Evolutionary conservation across 2,797 vertebrate species (phyloP).

Genomic region (Sciurus vulgaris): DNA sequence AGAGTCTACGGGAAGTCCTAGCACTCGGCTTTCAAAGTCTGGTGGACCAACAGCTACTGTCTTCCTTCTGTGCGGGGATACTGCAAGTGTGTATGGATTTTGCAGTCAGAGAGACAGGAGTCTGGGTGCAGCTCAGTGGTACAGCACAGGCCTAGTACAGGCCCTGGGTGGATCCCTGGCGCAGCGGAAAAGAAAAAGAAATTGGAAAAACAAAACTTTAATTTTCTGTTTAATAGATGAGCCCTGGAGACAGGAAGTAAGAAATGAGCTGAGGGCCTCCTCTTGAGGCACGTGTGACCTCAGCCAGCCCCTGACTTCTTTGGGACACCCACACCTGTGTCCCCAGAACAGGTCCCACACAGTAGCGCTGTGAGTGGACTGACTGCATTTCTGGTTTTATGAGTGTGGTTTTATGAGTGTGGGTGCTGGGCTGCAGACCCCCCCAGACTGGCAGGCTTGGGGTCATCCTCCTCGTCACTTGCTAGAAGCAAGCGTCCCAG

Average conservation of each 20-base stretch:
- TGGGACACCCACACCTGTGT: accelerated
- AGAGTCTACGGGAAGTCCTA: accelerated
- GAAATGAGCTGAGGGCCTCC: accelerated
- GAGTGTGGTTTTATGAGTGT: too few species aligned
- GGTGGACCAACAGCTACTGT: accelerated
- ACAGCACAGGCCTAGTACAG: accelerated
- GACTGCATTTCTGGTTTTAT: too few species aligned
- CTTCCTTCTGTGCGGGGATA: not conserved
- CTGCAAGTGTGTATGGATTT: accelerated
- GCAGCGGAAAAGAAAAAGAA: not conserved
- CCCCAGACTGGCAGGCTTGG: not conserved
- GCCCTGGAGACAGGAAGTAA: accelerated
- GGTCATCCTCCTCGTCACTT: too few species aligned
- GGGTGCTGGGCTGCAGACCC: not conserved
- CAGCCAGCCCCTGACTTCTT: accelerated
- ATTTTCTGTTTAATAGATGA: not conserved
- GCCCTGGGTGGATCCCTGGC: not conserved
- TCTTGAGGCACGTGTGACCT: accelerated
- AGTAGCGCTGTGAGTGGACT: accelerated
- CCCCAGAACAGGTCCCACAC: accelerated
- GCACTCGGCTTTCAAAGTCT: accelerated
- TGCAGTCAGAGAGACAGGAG: not conserved
- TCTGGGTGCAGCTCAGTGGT: accelerated
- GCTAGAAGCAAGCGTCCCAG: not conserved
- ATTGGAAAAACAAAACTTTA: not conserved